A percentile compares a stretch with the other conserved stretches of the same genome.
Evolutionary conservation across 1,140 invertebrate genomes (phyloP).

Genomic region (Diabrotica virgifera): DNA sequence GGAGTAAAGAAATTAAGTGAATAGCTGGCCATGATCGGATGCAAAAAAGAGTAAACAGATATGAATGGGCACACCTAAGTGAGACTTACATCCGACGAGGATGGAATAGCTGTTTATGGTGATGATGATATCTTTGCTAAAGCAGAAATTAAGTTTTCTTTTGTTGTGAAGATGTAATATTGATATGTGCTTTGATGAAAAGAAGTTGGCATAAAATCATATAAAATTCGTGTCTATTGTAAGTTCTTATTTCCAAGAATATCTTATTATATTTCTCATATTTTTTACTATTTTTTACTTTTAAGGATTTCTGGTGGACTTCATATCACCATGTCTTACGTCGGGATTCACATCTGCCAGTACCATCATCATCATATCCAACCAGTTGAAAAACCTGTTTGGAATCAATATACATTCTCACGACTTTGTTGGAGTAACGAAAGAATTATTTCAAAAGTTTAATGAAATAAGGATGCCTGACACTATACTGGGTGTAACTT

Average conservation of each 20-base stretch:
- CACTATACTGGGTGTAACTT: slow-evolving; percentile 60
- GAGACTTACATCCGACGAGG: too few relatives aligned
- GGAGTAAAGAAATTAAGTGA: too few relatives aligned
- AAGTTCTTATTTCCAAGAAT: neutral
- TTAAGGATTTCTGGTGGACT: slow-evolving; percentile 87
- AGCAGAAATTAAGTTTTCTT: too few relatives aligned
- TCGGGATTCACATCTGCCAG: slow-evolving; percentile 92
- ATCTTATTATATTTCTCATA: neutral
- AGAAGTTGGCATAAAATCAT: too few relatives aligned
- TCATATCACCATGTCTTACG: slow-evolving; percentile 89
- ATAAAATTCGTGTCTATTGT: too few relatives aligned
- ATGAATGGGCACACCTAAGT: too few relatives aligned
- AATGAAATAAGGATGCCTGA: slow-evolving; percentile 57
- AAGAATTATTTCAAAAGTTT: slow-evolving; percentile 59
- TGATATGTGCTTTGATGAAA: too few relatives aligned
- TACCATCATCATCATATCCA: slow-evolving; percentile 84
- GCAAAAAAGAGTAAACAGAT: too few relatives aligned
- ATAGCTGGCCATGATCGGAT: too few relatives aligned
- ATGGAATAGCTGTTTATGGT: too few relatives aligned
- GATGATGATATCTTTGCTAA: too few relatives aligned
- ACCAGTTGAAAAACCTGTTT: slow-evolving; percentile 82
- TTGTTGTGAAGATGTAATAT: too few relatives aligned
- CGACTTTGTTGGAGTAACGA: slow-evolving; percentile 57
- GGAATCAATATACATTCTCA: slow-evolving; percentile 66
- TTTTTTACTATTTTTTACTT: slow-evolving; percentile 17